Percentiles rank a stretch among this genome's conserved stretches.
Evolutionary conservation across 2,888 invertebrate species (phyloP).

Genomic region (Slavum lentiscoides): DNA sequence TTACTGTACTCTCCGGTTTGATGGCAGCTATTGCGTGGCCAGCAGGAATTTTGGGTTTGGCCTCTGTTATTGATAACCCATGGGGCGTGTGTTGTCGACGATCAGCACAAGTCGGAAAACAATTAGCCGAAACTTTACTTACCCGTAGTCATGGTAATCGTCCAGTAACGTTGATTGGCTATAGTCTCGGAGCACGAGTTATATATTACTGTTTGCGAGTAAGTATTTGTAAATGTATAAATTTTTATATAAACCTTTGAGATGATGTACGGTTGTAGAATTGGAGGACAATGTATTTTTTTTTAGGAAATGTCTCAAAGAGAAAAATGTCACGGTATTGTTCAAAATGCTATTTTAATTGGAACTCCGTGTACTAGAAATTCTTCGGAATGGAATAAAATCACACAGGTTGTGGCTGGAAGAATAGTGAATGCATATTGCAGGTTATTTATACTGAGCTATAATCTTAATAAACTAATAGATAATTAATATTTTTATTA

Average conservation of each 20-base stretch:
- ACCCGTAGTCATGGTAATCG: slow-evolving; percentile 67
- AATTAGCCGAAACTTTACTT: slow-evolving; percentile 68
- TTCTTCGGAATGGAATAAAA: slow-evolving; percentile 64
- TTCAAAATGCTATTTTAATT: slow-evolving; percentile 69
- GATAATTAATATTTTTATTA: slow-evolving; percentile 6
- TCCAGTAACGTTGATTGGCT: slow-evolving; percentile 69
- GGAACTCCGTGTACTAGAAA: slow-evolving; percentile 69
- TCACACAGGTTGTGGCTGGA: slow-evolving; percentile 66
- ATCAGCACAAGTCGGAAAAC: slow-evolving; percentile 67
- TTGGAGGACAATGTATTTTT: not conserved
- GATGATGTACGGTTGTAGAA: not conserved
- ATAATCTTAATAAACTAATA: not conserved
- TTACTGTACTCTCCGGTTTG: slow-evolving; percentile 67
- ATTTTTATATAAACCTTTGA: not conserved
- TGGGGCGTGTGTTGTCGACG: slow-evolving; percentile 70
- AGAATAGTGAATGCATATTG: slow-evolving; percentile 70
- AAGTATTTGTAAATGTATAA: slow-evolving; percentile 49
- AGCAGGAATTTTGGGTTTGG: slow-evolving; percentile 65
- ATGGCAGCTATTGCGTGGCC: slow-evolving; percentile 70
- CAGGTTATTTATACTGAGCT: slow-evolving; percentile 59
- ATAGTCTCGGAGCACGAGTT: slow-evolving; percentile 70
- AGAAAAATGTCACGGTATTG: slow-evolving; percentile 65
- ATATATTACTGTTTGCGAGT: slow-evolving; percentile 69
- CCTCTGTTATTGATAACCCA: slow-evolving; percentile 68
- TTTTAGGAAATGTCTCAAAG: slow-evolving; percentile 62